phyloP scores from a whole-genome alignment of 2,888 invertebrate genomes.

The Tenthredo distinguenda region DNA sequence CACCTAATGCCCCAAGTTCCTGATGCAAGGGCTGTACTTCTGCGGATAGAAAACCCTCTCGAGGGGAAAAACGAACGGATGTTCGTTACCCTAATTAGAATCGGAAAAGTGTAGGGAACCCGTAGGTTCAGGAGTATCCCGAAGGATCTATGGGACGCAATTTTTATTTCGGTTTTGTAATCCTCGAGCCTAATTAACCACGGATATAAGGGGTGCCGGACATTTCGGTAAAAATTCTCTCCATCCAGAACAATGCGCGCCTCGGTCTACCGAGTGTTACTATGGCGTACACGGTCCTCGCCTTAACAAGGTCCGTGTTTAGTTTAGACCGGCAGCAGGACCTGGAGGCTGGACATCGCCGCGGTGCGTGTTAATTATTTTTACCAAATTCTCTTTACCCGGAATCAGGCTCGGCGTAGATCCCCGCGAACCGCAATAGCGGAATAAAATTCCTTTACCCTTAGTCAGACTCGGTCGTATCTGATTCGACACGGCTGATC shows the following conservation, averaged over 20 bases:
- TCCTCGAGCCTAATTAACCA: conserved; percentile 43
- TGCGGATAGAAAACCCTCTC: background rate
- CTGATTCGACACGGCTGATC: background rate
- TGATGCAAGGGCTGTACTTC: too few species aligned
- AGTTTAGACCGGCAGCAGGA: conserved; percentile 55
- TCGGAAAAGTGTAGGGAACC: background rate
- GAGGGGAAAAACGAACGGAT: background rate
- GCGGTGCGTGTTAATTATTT: conserved; percentile 51
- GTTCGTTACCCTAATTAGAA: background rate
- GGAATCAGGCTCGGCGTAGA: background rate
- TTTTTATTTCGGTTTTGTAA: conserved; percentile 32
- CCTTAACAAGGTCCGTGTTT: conserved; percentile 72
- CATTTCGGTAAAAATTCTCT: conserved; percentile 51
- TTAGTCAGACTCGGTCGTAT: background rate
- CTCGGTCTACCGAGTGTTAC: conserved; percentile 55
- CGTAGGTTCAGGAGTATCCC: background rate
- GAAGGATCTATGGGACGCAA: background rate
- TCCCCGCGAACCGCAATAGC: background rate
- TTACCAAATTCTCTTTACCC: conserved; percentile 41
- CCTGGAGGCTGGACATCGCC: conserved; percentile 13
- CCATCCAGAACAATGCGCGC: conserved; percentile 65
- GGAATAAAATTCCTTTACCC: background rate
- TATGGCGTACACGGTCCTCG: conserved; percentile 66
- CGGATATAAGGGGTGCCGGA: background rate
- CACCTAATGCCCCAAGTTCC: too few species aligned